Evolutionary conservation across 2,113 vertebrate genomes (phyloP), one percentile per base, ranked within the genome.

Genomic region (Lichenostomus cassidix): DNA sequence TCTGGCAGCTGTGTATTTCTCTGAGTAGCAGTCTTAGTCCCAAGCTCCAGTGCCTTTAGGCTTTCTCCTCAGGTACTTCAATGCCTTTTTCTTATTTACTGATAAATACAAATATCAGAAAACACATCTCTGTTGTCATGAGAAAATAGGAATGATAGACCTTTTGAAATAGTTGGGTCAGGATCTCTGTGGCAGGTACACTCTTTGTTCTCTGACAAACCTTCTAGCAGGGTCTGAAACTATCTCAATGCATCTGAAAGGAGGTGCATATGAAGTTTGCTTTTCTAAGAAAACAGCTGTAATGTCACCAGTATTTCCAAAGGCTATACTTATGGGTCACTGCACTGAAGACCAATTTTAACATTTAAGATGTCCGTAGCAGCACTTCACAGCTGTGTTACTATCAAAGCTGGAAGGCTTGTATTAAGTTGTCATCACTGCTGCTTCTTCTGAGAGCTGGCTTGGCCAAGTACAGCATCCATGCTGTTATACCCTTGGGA

Each of bases 361-460:
- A 35, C 27, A 63, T 74, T 63, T 76, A 93, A 77, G 55, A 59
- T 64, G 39, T 41, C 35, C 65, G 31, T 63, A 81, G 29, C 27
- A 93, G 16, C n/a, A 22, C 9, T 88, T 64, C 50, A 58, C 50
- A 88, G n/a, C 37, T 77, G 55, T 62, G 64, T 22, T 76, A 33
- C 47, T 83, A 76, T 83, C 86, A 78, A 59, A 92, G 59, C 50
- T 58, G 49, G 42, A 77, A 80, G 29, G 42, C 55, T 87, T 81
- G 55, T 89, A 90, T 94, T 81, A 89, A 79, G 56, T 46, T 97
- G 60, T 90, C 83, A 77, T 87, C 56, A 41, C 50, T 67, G 53
- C 19, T 2, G 2, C 53, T 88, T 85, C 94, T 96, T 93, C 59
- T 78, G 64, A 63, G 62, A 59, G 33, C 0, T 79, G 73, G 35